Evolutionary conservation across 2,888 invertebrate species (phyloP), one percentile per base, ranked within the genome.

Genomic region (Cryptophagus acutangulus): DNA sequence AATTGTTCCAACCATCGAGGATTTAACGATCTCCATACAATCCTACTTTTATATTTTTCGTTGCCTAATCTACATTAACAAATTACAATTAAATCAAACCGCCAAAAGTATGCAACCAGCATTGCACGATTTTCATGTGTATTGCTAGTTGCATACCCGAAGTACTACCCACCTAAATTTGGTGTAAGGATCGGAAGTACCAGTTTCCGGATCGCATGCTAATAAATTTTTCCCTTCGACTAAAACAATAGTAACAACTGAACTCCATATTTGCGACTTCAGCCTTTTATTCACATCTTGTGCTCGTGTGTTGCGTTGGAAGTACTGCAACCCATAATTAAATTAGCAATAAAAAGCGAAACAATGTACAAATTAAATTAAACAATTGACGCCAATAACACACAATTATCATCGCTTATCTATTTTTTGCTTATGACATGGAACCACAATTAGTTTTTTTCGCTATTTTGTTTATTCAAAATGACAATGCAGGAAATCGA

Each of bases 1-100:
- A 97, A 95, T 71, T 96, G 95, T 64, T 99, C 97, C 62, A 94
- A 64, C 97, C 97, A 99, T 40, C 84, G 79, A 0, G 94, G 93
- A 65, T 85, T 87, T 38, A 90, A 71, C 0, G 89, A 84, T 64
- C 91, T 86, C 79, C 85, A 83, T 38, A 84, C 78, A 41, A 86
- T 82, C 69, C 95, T 92, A 66, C 92, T 93, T 73, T 95, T 96
- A 74, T 90, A 96, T 73, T 96, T 97, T 73, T 97, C 97, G 59
- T 88, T 89, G 46, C 94, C 96, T 71, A 99, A 79, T 69, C 93
- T 90, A 16, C 3, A 28, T 33, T 36, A 40, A 38, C 46, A 30
- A 38, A 30, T 6, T 8, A 24, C 24, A n/a, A 24, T 24, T 8
- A n/a, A 8, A n/a, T 24, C 24, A 24, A 8, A 8, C 24, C 8